Evolutionary conservation across 2,113 vertebrate genomes (phyloP).

Genomic region (Abramis brama): DNA sequence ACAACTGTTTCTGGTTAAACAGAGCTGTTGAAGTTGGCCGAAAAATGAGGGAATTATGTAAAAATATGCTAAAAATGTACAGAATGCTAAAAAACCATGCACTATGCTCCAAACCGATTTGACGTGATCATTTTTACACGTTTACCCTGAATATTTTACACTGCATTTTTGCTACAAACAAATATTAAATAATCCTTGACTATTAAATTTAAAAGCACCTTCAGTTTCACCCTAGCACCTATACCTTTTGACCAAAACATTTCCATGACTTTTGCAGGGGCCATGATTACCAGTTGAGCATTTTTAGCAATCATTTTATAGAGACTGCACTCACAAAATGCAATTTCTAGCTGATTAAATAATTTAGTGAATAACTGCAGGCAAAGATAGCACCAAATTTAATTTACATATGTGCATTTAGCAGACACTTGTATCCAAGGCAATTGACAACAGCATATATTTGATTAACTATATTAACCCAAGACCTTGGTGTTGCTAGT

Average conservation of each 20-base stretch:
- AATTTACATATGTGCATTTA: conserved; percentile 4
- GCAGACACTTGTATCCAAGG: background rate
- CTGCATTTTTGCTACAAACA: background rate
- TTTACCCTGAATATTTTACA: conserved; percentile 8
- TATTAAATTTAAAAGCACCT: background rate
- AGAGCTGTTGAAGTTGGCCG: conserved; percentile 13
- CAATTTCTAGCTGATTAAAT: background rate
- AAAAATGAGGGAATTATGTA: background rate
- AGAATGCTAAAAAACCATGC: background rate
- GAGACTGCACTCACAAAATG: background rate
- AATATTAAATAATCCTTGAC: background rate
- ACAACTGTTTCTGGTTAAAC: conserved; percentile 42
- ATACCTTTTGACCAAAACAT: background rate
- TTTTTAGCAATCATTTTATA: background rate
- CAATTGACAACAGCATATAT: background rate
- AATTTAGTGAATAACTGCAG: background rate
- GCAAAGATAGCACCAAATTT: background rate
- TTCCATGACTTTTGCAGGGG: background rate
- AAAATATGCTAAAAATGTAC: no score
- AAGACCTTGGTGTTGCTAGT: background rate
- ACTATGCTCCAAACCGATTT: background rate
- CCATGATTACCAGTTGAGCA: background rate
- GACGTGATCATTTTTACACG: background rate
- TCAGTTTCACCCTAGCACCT: background rate
- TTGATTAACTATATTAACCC: background rate